A percentile compares a stretch with the other conserved stretches of the same genome.
phyloP scores from a whole-genome alignment of 2,888 invertebrate species.

The Phorcus lineatus region DNA sequence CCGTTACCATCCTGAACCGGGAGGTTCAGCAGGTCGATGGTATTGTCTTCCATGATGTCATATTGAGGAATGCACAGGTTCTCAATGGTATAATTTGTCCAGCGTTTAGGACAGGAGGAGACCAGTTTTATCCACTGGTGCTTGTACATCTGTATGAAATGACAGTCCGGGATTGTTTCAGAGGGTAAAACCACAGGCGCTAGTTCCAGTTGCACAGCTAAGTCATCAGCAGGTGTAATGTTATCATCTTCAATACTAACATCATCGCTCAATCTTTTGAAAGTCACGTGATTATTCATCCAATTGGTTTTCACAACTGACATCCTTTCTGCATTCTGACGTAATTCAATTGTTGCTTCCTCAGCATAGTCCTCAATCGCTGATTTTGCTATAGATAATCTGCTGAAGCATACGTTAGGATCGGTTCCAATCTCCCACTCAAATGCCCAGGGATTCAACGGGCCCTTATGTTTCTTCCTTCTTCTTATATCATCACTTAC shows the following conservation, averaged over 20 bases:
- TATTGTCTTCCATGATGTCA: constrained; percentile 26
- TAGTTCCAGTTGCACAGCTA: not conserved
- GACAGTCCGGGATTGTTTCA: not conserved
- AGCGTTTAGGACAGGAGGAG: constrained; percentile 44
- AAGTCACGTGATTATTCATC: too few species aligned
- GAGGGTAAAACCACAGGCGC: not conserved
- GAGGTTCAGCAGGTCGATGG: constrained; percentile 48
- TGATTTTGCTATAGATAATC: not conserved
- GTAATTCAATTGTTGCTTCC: not conserved
- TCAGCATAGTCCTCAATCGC: not conserved
- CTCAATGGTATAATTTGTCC: constrained; percentile 30
- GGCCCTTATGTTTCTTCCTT: too few species aligned
- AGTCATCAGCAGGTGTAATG: too few species aligned
- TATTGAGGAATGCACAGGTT: constrained; percentile 42
- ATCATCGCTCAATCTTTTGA: too few species aligned
- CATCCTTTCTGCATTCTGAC: too few species aligned
- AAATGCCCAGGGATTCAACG: not conserved
- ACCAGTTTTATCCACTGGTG: constrained; percentile 51
- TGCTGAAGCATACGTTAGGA: not conserved
- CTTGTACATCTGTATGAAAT: constrained; percentile 26
- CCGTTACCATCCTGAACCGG: constrained; percentile 61
- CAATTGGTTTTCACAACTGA: too few species aligned
- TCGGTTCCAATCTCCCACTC: not conserved
- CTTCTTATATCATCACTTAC: too few species aligned
- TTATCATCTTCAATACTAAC: too few species aligned